Percentiles rank a stretch among this genome's conserved stretches.
Evolutionary conservation across 1,140 invertebrate genomes (phyloP).

Genomic region (Drosophila seguyi): DNA sequence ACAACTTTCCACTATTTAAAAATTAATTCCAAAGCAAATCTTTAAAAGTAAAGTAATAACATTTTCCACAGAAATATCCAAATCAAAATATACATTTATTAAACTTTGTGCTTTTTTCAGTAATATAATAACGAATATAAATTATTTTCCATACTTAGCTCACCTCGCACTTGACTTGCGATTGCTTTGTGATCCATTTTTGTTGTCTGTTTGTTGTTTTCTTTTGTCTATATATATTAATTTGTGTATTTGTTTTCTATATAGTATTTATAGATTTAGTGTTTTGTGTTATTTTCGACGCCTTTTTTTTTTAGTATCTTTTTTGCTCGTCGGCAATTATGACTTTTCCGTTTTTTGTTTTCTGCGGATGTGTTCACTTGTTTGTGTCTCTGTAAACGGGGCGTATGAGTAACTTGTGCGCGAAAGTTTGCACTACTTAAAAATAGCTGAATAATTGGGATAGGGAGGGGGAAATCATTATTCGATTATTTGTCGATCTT

Average conservation of each 20-base stretch:
- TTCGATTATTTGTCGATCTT: constrained; percentile 52
- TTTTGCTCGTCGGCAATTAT: constrained; percentile 40
- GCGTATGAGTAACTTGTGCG: constrained; percentile 68
- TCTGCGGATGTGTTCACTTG: constrained; percentile 42
- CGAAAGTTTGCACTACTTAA: constrained; percentile 54
- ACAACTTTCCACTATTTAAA: not conserved
- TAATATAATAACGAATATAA: constrained; percentile 10
- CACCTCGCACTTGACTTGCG: constrained; percentile 85
- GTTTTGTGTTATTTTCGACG: constrained; percentile 34
- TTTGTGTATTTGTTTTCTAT: constrained; percentile 30
- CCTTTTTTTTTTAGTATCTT: constrained; percentile 23
- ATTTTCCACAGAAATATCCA: not conserved
- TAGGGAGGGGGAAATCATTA: constrained; percentile 27
- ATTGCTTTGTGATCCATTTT: constrained; percentile 83
- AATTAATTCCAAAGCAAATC: not conserved
- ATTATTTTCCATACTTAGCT: constrained; percentile 73
- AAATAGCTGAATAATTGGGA: constrained; percentile 15
- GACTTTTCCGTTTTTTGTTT: constrained; percentile 33
- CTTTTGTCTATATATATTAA: constrained; percentile 37
- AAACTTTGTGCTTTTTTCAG: constrained; percentile 11
- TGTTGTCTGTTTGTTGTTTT: constrained; percentile 29
- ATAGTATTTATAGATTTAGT: constrained; percentile 53
- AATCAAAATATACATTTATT: constrained; percentile 6
- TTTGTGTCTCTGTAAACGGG: constrained; percentile 49
- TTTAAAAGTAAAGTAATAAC: not conserved